These are phyloP conservation scores for Daphoenositta chrysoptera DNA, from an alignment of 2,113 vertebrate species.

Conservation along the genomic window DNA sequence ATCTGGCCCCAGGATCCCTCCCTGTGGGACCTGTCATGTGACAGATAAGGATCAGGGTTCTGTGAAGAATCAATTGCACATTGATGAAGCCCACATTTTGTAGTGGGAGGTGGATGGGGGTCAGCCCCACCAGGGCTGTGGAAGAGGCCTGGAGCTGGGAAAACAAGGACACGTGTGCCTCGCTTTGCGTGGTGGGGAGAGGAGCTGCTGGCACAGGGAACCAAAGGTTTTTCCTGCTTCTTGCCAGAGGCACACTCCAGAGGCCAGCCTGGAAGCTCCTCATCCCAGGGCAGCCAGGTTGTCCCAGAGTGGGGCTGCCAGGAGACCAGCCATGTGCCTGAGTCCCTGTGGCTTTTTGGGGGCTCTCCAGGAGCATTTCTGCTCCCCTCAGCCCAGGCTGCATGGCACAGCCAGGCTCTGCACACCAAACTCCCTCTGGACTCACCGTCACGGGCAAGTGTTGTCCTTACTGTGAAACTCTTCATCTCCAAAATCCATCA, in stretches of 20 bases:
- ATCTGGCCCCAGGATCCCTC: not conserved
- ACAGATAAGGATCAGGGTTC: not conserved
- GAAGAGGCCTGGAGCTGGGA: not conserved
- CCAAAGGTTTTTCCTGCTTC: not conserved
- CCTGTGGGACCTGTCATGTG: not conserved
- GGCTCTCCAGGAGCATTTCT: not conserved
- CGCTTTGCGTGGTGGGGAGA: not conserved
- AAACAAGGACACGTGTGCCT: fast-evolving
- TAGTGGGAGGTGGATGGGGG: too few relatives aligned
- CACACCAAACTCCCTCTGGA: not conserved
- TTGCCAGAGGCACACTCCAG: not conserved
- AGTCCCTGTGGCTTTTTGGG: not conserved
- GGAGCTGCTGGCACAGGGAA: not conserved
- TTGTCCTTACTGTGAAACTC: too few relatives aligned
- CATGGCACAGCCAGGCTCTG: fast-evolving
- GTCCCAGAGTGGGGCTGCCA: not conserved
- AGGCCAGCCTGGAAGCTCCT: not conserved
- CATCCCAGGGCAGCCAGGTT: fast-evolving
- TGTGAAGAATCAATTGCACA: not conserved
- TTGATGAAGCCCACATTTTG: not conserved
- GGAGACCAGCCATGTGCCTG: fast-evolving
- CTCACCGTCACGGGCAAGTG: fast-evolving
- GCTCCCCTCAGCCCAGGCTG: not conserved
- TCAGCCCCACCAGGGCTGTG: fast-evolving
- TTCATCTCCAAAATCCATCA: not conserved